These are phyloP conservation scores for Pterostichus madidus DNA, from an alignment of 2,888 invertebrate genomes.

Conservation along the genomic window DNA sequence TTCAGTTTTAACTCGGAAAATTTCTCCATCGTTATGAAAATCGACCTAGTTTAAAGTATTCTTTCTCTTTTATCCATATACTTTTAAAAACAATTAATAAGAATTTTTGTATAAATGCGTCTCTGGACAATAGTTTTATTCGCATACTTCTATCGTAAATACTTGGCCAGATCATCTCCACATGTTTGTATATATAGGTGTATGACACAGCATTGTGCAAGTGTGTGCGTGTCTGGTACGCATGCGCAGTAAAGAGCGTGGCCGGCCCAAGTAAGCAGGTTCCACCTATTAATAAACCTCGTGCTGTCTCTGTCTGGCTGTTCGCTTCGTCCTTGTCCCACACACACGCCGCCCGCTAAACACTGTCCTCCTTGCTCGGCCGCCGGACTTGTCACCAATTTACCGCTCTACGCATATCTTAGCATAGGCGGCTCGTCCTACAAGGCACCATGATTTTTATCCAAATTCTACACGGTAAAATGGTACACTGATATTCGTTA, in stretches of 20 bases:
- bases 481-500: too few species aligned
- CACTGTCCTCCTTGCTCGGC: slow-evolving; percentile 48
- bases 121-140: background rate
- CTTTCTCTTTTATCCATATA: too few species aligned
- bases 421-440: slow-evolving; percentile 41
- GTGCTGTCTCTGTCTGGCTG: slow-evolving; percentile 39
- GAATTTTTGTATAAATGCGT: background rate
- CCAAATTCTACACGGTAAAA: background rate
- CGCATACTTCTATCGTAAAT: slow-evolving; percentile 14
- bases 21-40: too few species aligned
- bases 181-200: background rate
- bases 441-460: slow-evolving; percentile 9
- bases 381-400: slow-evolving; percentile 58
- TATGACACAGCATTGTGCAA: background rate
- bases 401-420: slow-evolving; percentile 56
- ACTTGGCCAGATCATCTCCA: slow-evolving; percentile 13
- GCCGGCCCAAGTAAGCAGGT: slow-evolving; percentile 50
- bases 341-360: slow-evolving; percentile 18
- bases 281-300: slow-evolving; percentile 57
- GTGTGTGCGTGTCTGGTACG: slow-evolving; percentile 22
- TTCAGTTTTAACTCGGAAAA: too few species aligned
- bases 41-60: too few species aligned
- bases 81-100: too few species aligned
- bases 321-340: background rate
- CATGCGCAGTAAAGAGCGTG: slow-evolving; percentile 18